Conservation (phyloP, 2,113 vertebrate genomes). For the Macrotus californicus region DNA sequence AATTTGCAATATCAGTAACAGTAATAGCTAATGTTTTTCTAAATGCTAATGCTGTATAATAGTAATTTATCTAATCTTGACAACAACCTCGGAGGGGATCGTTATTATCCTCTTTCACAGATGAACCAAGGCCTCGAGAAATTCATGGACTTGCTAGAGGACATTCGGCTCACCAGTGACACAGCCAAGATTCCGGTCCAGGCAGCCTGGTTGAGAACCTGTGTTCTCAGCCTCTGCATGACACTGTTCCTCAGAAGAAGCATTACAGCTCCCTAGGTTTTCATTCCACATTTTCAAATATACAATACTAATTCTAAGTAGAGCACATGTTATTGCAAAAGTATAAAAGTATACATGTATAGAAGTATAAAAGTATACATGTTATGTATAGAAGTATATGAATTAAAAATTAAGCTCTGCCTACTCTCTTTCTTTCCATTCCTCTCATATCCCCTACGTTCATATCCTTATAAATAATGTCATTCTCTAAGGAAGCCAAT, state of each 20-base stretch:
- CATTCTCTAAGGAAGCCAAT: neutral
- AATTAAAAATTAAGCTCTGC: neutral
- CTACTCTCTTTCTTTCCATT: neutral
- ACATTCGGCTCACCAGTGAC: neutral
- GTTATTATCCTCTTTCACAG: neutral
- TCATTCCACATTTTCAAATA: neutral
- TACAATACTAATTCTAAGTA: neutral
- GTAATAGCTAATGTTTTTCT: slow-evolving; percentile 1
- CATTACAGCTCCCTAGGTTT: neutral
- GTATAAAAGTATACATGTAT: neutral
- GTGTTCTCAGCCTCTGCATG: neutral
- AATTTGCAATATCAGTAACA: neutral
- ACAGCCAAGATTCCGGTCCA: neutral
- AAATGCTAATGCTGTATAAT: neutral
- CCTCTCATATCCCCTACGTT: neutral
- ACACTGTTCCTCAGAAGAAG: neutral
- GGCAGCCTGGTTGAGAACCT: neutral
- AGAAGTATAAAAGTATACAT: neutral
- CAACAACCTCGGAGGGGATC: neutral
- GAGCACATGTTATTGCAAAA: neutral
- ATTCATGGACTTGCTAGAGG: neutral
- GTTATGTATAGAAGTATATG: neutral
- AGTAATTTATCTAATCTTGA: neutral
- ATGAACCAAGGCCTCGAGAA: neutral
- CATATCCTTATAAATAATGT: neutral